phyloP scores from a whole-genome alignment of 1,140 invertebrate species.

The Oncopodura yosiiana region DNA sequence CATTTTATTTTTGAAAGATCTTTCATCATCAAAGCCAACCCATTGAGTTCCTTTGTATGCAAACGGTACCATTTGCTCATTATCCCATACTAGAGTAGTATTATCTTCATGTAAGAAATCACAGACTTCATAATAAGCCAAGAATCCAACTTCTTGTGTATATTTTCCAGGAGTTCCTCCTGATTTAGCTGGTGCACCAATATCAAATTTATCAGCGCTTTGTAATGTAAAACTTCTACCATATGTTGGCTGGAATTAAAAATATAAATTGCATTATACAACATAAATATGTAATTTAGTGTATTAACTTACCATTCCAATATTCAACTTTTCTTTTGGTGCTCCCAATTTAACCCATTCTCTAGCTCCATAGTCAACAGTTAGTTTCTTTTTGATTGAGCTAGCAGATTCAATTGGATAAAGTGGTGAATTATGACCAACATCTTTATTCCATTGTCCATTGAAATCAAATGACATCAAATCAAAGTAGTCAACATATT shows the following conservation, averaged over 20 bases:
- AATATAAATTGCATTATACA: no score
- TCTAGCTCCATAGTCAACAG: constrained; percentile 77
- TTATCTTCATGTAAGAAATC: constrained; percentile 82
- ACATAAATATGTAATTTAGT: no score
- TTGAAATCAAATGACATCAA: constrained; percentile 94
- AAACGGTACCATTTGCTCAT: constrained; percentile 89
- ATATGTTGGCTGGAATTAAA: constrained; percentile 89
- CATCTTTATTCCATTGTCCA: constrained; percentile 82
- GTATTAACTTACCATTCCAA: no score
- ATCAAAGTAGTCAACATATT: constrained; percentile 87
- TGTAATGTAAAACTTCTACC: constrained; percentile 88
- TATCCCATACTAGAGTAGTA: constrained; percentile 90
- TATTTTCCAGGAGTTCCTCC: constrained; percentile 72
- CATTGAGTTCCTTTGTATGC: constrained; percentile 84
- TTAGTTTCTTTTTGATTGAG: constrained; percentile 79
- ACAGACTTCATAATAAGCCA: constrained; percentile 91
- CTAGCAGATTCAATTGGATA: constrained; percentile 79
- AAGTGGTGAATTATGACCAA: constrained; percentile 84
- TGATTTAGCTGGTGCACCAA: constrained; percentile 78
- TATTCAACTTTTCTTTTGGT: constrained; percentile 85
- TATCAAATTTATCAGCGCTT: constrained; percentile 77
- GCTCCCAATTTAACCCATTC: constrained; percentile 91
- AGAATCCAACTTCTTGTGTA: constrained; percentile 78
- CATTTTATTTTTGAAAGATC: constrained; percentile 87
- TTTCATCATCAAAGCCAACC: constrained; percentile 92